Conservation (phyloP, 1,140 invertebrate species). For the Sinella curviseta region DNA sequence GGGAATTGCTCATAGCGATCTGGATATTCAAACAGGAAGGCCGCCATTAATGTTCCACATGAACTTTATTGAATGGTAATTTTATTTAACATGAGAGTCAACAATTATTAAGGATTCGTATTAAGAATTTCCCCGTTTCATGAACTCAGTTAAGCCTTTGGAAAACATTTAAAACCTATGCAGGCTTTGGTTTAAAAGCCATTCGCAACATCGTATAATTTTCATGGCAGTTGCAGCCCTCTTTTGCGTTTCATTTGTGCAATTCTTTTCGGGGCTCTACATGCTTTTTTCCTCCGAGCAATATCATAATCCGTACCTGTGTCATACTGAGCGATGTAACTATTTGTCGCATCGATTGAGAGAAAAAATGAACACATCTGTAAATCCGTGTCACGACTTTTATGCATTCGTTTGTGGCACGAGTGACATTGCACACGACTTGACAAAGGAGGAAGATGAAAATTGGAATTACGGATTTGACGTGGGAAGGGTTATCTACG, state of each 20-base stretch:
- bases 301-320: neutral
- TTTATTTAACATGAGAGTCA: neutral
- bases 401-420: neutral
- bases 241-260: too few relatives aligned
- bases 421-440: neutral
- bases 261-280: too few relatives aligned
- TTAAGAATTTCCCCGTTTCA: neutral
- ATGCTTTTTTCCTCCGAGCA: too few relatives aligned
- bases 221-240: too few relatives aligned
- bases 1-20: slow-evolving; percentile 1
- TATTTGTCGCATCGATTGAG: neutral
- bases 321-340: neutral
- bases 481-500: neutral
- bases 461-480: neutral
- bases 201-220: too few relatives aligned
- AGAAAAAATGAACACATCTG: neutral
- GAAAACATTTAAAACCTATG: too few relatives aligned
- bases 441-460: neutral
- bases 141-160: neutral
- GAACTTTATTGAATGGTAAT: neutral
- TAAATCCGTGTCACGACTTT: neutral
- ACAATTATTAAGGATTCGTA: too few relatives aligned
- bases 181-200: too few relatives aligned
- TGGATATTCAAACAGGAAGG: neutral
- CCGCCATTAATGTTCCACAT: neutral